These are phyloP conservation scores for Lamellibrachia columna DNA, from an alignment of 2,888 invertebrate species.

Conservation along the genomic window DNA sequence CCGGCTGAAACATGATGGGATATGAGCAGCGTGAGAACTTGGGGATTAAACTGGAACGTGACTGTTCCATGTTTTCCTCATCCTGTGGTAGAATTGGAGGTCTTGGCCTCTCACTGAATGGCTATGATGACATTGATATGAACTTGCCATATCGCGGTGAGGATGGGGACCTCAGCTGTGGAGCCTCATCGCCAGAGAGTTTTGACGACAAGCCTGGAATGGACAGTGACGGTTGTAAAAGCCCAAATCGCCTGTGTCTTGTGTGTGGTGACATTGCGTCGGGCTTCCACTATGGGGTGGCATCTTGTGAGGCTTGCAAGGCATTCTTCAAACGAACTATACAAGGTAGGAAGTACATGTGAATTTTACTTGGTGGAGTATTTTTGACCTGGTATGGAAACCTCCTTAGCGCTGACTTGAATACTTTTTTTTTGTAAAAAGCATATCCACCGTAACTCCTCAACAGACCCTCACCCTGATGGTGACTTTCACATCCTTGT, in stretches of 20 bases:
- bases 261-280: constrained; percentile 96
- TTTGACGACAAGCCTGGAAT: constrained; percentile 70
- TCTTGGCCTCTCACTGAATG: constrained; percentile 31
- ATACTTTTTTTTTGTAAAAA: background rate
- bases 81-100: constrained; percentile 27
- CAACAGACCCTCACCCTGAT: no score
- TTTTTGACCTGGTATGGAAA: background rate
- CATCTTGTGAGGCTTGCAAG: constrained; percentile 97
- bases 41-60: constrained; percentile 42
- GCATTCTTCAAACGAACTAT: constrained; percentile 98
- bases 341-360: constrained; percentile 76
- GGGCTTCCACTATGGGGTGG: constrained; percentile 89
- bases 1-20: constrained; percentile 36
- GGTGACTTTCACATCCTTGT: no score
- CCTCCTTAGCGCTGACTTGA: background rate
- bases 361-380: constrained; percentile 57
- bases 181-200: constrained; percentile 22
- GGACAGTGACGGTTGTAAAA: constrained; percentile 40
- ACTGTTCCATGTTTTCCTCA: constrained; percentile 33
- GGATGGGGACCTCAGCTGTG: constrained; percentile 24
- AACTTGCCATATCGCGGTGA: constrained; percentile 16
- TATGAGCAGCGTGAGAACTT: constrained; percentile 36
- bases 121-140: constrained; percentile 34
- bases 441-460: no score
- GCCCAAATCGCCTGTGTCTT: constrained; percentile 85